These are phyloP conservation scores for Ernsta delagoae DNA, from an alignment of 2,888 invertebrate species.

Conservation along the genomic window DNA sequence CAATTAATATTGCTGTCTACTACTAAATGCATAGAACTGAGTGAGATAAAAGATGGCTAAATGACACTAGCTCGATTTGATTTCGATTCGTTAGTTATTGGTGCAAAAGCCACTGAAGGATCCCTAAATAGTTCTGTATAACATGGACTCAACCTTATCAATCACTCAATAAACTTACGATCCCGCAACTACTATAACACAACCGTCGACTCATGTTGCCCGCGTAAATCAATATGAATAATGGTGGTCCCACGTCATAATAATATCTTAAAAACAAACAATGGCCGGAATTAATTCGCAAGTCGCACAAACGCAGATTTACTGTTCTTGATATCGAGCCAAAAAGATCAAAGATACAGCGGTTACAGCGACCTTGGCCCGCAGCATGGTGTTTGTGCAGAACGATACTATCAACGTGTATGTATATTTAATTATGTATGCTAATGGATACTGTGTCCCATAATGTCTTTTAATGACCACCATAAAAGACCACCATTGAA, in stretches of 20 bases:
- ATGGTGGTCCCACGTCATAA: constrained; percentile 43
- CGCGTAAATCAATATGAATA: constrained; percentile 40
- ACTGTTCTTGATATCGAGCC: constrained; percentile 53
- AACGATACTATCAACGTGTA: constrained; percentile 14
- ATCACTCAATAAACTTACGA: no score
- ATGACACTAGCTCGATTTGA: no score
- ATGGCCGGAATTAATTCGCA: constrained; percentile 48
- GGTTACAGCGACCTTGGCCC: constrained; percentile 51
- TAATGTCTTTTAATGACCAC: not conserved
- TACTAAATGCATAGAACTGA: no score
- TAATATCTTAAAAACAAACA: constrained; percentile 45
- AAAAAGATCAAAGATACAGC: constrained; percentile 56
- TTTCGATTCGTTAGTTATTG: no score
- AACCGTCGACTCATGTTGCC: not conserved
- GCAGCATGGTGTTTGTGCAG: constrained; percentile 17
- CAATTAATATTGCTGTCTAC: no score
- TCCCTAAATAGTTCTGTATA: no score
- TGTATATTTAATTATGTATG: constrained; percentile 1
- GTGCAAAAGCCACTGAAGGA: no score
- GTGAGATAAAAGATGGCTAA: no score
- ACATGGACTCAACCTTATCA: no score
- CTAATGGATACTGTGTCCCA: not conserved
- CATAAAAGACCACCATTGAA: not conserved
- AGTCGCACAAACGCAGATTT: constrained; percentile 49
- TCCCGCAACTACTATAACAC: no score